phyloP scores from a whole-genome alignment of 2,113 vertebrate species.

The Mesocricetus auratus region DNA sequence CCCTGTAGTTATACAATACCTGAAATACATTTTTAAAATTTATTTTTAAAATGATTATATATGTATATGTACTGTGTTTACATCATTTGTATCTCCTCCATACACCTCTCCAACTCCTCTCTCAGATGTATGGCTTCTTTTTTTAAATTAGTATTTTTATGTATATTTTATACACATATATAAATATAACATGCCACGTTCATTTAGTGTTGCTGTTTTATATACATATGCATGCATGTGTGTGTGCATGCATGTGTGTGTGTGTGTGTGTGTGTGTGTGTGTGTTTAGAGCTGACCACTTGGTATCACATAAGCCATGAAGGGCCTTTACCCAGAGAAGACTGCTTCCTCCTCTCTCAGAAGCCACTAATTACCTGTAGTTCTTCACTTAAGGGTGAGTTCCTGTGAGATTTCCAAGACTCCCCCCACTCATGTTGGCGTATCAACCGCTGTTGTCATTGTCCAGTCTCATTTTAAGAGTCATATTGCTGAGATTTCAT shows the following conservation, averaged over 20 bases:
- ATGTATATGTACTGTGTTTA: neutral
- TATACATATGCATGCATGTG: neutral
- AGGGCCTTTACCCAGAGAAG: neutral
- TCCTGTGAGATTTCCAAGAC: neutral
- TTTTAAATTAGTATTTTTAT: neutral
- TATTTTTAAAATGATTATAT: neutral
- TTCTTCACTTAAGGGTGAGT: neutral
- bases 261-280: neutral
- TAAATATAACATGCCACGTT: neutral
- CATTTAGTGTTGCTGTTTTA: neutral
- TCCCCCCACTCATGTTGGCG: neutral
- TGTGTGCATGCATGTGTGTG: neutral
- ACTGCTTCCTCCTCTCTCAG: neutral
- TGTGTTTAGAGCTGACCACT: neutral
- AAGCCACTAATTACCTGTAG: neutral
- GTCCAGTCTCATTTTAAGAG: neutral
- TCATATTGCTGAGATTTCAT: neutral
- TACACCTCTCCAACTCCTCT: neutral
- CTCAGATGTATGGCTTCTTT: neutral
- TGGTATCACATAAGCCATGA: neutral
- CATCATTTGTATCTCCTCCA: neutral
- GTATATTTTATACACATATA: neutral
- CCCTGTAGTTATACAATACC: neutral
- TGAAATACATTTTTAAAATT: neutral
- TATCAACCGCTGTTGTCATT: neutral